These are phyloP conservation scores for Fukomys damarensis DNA, from an alignment of 2,113 vertebrate species.

Conservation along the genomic window DNA sequence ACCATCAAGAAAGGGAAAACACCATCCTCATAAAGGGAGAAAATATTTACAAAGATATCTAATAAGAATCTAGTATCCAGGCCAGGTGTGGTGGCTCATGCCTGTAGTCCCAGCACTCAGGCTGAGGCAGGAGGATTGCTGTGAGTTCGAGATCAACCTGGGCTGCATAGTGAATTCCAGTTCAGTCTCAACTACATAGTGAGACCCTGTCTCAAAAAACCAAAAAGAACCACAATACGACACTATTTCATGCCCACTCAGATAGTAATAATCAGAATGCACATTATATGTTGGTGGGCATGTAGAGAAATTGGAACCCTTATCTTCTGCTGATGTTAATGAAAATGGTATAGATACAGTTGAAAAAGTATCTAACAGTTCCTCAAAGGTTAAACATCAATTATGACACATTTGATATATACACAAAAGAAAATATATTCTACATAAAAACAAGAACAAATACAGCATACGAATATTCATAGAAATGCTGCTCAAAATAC, in stretches of 20 bases:
- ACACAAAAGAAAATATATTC: constrained; percentile 10
- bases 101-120: no score
- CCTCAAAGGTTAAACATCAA: neutral
- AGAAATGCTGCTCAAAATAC: neutral
- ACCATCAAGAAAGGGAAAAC: neutral
- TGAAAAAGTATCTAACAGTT: neutral
- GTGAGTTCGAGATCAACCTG: no score
- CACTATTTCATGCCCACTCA: neutral
- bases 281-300: neutral
- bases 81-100: no score
- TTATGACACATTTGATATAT: neutral
- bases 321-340: neutral
- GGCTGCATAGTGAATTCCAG: no score
- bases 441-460: neutral
- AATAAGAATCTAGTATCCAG: neutral
- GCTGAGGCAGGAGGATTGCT: no score
- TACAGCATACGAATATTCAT: neutral
- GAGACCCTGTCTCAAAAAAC: no score
- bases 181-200: no score
- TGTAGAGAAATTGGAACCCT: neutral
- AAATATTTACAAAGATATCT: constrained; percentile 33
- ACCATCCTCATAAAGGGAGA: neutral
- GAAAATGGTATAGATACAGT: neutral
- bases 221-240: neutral
- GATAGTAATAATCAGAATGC: neutral